Conservation (phyloP, 2,797 vertebrate species). For the Smutsia temminckii region DNA sequence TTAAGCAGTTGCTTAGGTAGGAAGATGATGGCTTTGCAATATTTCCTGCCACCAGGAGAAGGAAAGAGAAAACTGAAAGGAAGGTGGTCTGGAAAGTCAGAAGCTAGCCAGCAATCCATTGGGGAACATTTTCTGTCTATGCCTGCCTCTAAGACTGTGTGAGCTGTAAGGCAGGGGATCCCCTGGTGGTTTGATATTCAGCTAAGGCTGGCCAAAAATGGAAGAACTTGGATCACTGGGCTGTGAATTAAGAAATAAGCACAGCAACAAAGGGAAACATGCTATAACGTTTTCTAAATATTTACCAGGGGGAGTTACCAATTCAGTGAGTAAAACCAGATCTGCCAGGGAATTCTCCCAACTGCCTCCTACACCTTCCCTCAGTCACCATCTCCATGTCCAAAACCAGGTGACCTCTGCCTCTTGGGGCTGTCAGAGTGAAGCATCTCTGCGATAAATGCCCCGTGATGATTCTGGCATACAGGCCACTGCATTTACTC, state of each 20-base stretch:
- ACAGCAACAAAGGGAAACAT: slow-evolving; percentile 54
- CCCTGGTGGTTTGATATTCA: slow-evolving; percentile 57
- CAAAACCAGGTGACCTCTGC: not conserved
- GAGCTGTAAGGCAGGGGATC: not conserved
- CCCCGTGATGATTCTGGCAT: not conserved
- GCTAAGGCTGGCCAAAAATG: slow-evolving; percentile 57
- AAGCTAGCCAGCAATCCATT: slow-evolving; percentile 25
- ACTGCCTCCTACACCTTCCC: not conserved
- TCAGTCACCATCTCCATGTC: slow-evolving; percentile 27
- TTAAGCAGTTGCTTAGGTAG: not conserved
- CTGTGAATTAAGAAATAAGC: slow-evolving; percentile 70
- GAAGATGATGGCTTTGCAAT: slow-evolving; percentile 16
- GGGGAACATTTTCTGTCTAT: slow-evolving; percentile 43
- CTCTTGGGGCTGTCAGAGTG: slow-evolving; percentile 24
- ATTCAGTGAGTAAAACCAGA: slow-evolving; percentile 42
- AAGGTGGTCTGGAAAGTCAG: slow-evolving; percentile 20
- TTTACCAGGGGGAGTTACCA: slow-evolving; percentile 63
- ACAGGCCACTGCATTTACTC: not conserved
- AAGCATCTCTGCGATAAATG: not conserved
- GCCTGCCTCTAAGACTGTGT: not conserved
- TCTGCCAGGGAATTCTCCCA: slow-evolving; percentile 36
- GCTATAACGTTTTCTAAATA: slow-evolving; percentile 71
- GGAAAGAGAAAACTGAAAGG: slow-evolving; percentile 51
- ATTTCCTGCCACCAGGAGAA: slow-evolving; percentile 48
- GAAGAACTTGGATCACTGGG: slow-evolving; percentile 37